Conservation (phyloP, 2,113 vertebrate species). For the Scatophagus argus region DNA sequence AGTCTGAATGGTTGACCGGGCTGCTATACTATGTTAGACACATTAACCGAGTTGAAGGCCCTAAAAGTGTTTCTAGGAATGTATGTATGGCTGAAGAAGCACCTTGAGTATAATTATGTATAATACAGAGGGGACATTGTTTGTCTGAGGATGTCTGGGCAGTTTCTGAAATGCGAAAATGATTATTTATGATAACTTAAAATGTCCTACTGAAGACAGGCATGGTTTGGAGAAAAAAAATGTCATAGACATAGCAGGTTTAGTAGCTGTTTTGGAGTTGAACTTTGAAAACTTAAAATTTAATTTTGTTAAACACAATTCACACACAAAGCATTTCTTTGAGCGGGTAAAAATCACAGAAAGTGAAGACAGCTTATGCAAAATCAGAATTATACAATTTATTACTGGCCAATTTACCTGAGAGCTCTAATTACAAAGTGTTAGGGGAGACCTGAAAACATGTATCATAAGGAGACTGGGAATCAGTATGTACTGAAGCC, state of each 20-base stretch:
- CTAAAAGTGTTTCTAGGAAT: constrained; percentile 13
- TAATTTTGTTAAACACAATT: too few species aligned
- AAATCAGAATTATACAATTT: too few species aligned
- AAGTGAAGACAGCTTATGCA: too few species aligned
- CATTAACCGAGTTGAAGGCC: not conserved
- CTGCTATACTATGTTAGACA: not conserved
- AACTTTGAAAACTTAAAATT: not conserved
- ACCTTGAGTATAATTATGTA: not conserved
- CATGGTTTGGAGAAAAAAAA: not conserved
- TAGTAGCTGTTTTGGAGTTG: not conserved
- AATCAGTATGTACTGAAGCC: too few species aligned
- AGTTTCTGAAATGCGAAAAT: not conserved
- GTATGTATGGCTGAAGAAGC: not conserved
- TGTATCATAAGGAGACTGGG: too few species aligned
- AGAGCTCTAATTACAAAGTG: too few species aligned
- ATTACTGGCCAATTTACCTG: too few species aligned
- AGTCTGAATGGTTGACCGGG: not conserved
- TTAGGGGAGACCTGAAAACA: too few species aligned
- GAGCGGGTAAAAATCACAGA: not conserved
- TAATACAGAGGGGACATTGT: not conserved
- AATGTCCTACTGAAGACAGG: not conserved
- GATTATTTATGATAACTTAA: not conserved
- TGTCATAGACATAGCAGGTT: not conserved
- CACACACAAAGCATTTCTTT: not conserved
- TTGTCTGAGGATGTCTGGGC: not conserved